Evolutionary conservation across 2,797 vertebrate genomes (phyloP), one percentile per base, ranked within the genome.

Genomic region (Lates japonicus): DNA sequence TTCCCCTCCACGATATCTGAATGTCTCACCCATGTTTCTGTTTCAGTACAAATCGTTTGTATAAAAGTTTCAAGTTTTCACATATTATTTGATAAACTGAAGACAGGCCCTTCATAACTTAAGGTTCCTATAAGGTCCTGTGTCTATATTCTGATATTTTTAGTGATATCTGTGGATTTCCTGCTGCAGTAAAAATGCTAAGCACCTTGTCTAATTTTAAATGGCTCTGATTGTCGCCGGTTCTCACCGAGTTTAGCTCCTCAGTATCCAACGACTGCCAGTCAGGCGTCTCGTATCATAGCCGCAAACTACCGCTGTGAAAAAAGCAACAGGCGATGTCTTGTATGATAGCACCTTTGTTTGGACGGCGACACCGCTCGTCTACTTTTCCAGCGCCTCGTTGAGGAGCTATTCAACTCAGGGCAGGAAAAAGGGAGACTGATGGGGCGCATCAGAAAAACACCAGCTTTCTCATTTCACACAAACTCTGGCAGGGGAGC

Each of bases 241-340:
- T 63, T 65, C 41, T 84, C 70, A 76, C 62, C 13, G 60, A 82
- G 70, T n/a, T n/a, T n/a, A n/a, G 66, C 82, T 41, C 76, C 49
- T 85, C 54, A 92, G 91, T 92, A n/a, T n/a, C n/a, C 88, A 91
- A 92, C 86, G 65, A 87, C 79, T 82, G 83, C 76, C 88, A 90
- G 85, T 90, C 85, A 86, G 65, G 25, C 29, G 55, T 86, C 62
- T 83, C 90, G 91, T 89, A 92, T 87, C 93, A 93, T 5, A 72
- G 88, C 59, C 60, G 1, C 74, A 81, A 74, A 62, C 29, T 39
- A 80, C 78, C 57, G 42, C n/a, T 42, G 19, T 58, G 74, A n/a
- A 31, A 66, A 82, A 79, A 63, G 68, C 60, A 67, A 58, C 80
- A 57, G 48, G 83, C 72, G 67, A n/a, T 69, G 76, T 51, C 1